Conservation (phyloP, 2,113 vertebrate genomes). For the Charadrius vociferus region DNA sequence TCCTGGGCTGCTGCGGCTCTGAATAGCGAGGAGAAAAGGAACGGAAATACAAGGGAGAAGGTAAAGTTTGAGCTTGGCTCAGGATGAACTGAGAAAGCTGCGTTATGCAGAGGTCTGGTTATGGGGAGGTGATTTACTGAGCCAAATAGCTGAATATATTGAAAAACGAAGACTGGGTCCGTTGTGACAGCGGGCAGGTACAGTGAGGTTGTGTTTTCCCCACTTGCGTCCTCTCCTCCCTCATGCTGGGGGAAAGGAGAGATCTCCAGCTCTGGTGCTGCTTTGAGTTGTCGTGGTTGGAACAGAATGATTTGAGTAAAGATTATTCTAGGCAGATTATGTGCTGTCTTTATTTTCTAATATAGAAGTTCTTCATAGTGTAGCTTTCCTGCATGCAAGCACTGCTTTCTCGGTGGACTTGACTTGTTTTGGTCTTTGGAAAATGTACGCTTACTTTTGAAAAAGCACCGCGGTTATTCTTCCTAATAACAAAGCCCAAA, state of each 20-base stretch:
- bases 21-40: neutral
- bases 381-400: neutral
- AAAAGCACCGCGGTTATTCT: neutral
- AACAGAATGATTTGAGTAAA: neutral
- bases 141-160: neutral
- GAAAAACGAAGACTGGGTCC: neutral
- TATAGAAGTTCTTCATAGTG: neutral
- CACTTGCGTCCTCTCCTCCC: neutral
- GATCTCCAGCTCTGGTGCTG: neutral
- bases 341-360: neutral
- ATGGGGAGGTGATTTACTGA: neutral
- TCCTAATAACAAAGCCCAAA: neutral
- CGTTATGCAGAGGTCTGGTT: neutral
- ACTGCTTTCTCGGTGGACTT: neutral
- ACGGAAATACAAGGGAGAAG: neutral
- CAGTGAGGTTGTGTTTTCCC: neutral
- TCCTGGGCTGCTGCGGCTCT: neutral
- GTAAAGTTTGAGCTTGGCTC: neutral
- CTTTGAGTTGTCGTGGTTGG: neutral
- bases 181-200: neutral
- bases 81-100: neutral
- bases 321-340: neutral
- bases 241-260: neutral
- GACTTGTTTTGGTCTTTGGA: neutral
- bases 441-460: neutral